These are phyloP conservation scores for Ardeotis arabs DNA, from an alignment of 2,113 vertebrate genomes.

Conservation along the genomic window DNA sequence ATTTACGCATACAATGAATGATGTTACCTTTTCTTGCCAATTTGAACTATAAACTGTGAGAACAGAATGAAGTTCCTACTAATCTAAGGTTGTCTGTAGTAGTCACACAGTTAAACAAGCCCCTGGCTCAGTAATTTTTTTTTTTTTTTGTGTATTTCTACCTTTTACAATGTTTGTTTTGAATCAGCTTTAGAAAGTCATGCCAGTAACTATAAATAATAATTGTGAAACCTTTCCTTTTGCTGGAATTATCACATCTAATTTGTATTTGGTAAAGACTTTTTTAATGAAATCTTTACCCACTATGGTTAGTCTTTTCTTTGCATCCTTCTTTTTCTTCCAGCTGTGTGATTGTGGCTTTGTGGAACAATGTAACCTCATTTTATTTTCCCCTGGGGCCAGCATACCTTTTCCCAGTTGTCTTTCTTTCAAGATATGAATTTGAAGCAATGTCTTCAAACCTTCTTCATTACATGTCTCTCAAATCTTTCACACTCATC, in stretches of 20 bases:
- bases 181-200: background rate
- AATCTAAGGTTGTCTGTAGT: background rate
- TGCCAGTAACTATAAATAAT: background rate
- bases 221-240: background rate
- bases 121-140: background rate
- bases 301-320: background rate
- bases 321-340: background rate
- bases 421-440: background rate
- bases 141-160: background rate
- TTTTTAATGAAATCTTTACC: background rate
- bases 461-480: background rate
- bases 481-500: background rate
- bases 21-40: background rate
- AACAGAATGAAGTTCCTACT: background rate
- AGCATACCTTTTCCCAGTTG: background rate
- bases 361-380: background rate
- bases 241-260: background rate
- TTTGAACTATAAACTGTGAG: fast-evolving
- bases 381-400: background rate
- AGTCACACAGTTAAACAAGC: background rate
- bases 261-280: background rate
- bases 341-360: background rate
- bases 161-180: background rate
- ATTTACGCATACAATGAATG: background rate
- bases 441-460: background rate